phyloP scores from a whole-genome alignment of 2,797 vertebrate species.

The Dendrocincla fuliginosa region DNA sequence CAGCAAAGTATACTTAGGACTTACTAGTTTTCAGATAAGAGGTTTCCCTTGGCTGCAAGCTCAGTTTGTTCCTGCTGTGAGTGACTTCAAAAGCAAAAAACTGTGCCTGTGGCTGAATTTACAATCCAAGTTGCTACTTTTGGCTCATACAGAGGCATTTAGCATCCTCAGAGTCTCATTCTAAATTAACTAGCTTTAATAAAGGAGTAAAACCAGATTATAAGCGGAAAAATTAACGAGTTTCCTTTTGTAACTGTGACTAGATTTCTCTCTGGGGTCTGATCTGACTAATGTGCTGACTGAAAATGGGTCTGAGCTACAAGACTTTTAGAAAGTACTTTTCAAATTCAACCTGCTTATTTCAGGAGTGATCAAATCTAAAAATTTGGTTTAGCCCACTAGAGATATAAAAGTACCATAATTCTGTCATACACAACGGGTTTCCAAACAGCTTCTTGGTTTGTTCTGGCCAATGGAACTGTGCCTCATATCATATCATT shows the following conservation, averaged over 20 bases:
- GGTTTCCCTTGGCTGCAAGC: background rate
- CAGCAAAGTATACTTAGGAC: background rate
- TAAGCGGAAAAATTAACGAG: background rate
- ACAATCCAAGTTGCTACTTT: background rate
- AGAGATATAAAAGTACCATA: background rate
- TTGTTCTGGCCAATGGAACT: background rate
- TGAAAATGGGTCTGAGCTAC: background rate
- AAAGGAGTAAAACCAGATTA: background rate
- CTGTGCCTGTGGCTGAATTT: background rate
- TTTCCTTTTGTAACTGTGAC: background rate
- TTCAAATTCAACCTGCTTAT: background rate
- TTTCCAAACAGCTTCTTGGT: background rate
- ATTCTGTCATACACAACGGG: background rate
- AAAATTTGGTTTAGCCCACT: background rate
- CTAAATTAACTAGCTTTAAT: constrained; percentile 13
- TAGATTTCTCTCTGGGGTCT: background rate
- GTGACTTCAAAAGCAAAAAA: background rate
- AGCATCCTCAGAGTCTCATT: background rate
- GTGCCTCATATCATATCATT: background rate
- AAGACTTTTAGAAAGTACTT: background rate
- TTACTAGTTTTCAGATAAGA: background rate
- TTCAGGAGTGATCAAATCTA: background rate
- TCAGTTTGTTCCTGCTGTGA: background rate
- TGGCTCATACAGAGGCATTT: background rate
- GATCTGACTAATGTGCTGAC: background rate